phyloP scores from a whole-genome alignment of 1,140 invertebrate species.

The Palaemon carinicauda region DNA sequence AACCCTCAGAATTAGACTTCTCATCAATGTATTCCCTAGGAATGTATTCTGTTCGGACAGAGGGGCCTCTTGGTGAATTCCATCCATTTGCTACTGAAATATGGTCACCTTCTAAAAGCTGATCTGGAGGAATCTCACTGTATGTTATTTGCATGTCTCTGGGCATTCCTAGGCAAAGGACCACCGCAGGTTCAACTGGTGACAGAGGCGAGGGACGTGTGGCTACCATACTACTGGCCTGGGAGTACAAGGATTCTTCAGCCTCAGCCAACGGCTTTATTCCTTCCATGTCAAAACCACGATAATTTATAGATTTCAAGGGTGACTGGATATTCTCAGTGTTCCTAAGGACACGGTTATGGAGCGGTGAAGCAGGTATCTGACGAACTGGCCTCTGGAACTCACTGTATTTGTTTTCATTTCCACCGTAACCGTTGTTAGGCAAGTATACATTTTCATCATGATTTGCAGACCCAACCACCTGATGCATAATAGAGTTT shows the following conservation, averaged over 20 bases:
- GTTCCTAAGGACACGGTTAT: constrained; percentile 44
- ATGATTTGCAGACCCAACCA: constrained; percentile 41
- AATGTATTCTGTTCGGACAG: neutral
- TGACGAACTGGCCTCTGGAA: constrained; percentile 22
- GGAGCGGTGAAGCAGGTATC: constrained; percentile 26
- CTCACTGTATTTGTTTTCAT: constrained; percentile 51
- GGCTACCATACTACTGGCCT: neutral
- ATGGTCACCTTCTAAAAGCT: constrained; percentile 26
- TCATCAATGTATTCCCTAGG: neutral
- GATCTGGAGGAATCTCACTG: constrained; percentile 27
- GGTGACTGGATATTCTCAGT: constrained; percentile 52
- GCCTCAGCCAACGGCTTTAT: constrained; percentile 47
- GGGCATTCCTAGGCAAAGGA: constrained; percentile 4
- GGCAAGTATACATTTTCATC: constrained; percentile 33
- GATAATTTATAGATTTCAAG: constrained; percentile 33
- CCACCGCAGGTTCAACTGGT: neutral
- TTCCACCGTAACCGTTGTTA: constrained; percentile 19
- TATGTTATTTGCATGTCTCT: neutral
- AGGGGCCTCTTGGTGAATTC: neutral
- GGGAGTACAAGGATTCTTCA: constrained; percentile 19
- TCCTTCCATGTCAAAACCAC: constrained; percentile 41
- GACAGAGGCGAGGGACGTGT: neutral
- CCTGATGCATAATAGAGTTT: constrained; percentile 45
- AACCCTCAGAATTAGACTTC: neutral
- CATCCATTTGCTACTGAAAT: neutral